These are phyloP conservation scores for Mycetomoellerius zeteki DNA, from an alignment of 1,140 invertebrate species.

Conservation along the genomic window DNA sequence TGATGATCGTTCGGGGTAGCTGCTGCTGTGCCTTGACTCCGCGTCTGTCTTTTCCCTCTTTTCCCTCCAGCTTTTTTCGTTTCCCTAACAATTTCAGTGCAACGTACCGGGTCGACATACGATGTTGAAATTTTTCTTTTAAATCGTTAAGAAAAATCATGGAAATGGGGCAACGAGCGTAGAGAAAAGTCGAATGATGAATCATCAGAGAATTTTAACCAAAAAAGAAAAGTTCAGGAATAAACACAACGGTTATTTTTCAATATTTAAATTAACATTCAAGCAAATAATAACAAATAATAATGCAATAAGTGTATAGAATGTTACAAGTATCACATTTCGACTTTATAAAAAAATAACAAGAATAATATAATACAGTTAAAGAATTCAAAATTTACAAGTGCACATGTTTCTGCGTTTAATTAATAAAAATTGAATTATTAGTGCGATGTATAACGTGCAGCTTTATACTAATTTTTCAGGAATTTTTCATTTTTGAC, in stretches of 20 bases:
- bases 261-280: neutral
- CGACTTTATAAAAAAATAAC: neutral
- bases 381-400: neutral
- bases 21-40: conserved; percentile 75
- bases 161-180: conserved; percentile 28
- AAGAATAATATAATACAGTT: neutral
- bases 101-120: conserved; percentile 64
- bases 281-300: neutral
- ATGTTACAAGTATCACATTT: neutral
- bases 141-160: conserved; percentile 60
- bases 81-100: conserved; percentile 70
- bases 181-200: conserved; percentile 8
- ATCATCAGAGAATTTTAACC: neutral
- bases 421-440: neutral
- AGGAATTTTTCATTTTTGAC: neutral
- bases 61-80: conserved; percentile 76
- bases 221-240: neutral
- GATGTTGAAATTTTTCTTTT: conserved; percentile 53
- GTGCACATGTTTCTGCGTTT: neutral
- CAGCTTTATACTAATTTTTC: neutral
- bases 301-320: neutral
- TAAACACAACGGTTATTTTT: neutral
- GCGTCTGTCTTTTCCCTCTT: conserved; percentile 76
- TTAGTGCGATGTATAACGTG: neutral
- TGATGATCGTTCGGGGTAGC: conserved; percentile 86